phyloP scores from a whole-genome alignment of 2,888 invertebrate genomes.

The Biston stratarius region DNA sequence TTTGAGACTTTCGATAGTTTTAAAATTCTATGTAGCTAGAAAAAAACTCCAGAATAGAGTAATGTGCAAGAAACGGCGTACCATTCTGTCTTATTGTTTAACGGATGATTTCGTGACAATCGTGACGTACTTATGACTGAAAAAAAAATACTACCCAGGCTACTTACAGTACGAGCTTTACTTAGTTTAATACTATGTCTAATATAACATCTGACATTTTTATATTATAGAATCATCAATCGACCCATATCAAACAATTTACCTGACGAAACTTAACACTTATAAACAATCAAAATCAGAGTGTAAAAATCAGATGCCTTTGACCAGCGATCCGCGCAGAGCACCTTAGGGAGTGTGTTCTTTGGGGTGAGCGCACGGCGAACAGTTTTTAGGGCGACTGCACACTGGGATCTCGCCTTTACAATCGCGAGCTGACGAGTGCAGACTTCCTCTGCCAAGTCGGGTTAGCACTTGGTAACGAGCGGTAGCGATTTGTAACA shows the following conservation, averaged over 20 bases:
- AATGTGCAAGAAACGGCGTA: no score
- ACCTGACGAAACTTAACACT: background rate
- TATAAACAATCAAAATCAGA: slow-evolving; percentile 30
- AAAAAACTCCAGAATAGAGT: no score
- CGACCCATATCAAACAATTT: background rate
- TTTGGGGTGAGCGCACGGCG: slow-evolving; percentile 52
- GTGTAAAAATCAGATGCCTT: slow-evolving; percentile 29
- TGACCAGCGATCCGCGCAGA: slow-evolving; percentile 45
- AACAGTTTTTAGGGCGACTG: slow-evolving; percentile 41
- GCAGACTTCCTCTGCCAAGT: slow-evolving; percentile 65
- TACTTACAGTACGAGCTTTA: no score
- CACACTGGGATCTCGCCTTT: slow-evolving; percentile 67
- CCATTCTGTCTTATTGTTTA: no score
- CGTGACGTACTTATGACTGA: no score
- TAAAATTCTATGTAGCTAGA: no score
- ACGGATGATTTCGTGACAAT: no score
- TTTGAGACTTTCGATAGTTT: no score
- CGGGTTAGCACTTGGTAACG: slow-evolving; percentile 27
- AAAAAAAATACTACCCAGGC: no score
- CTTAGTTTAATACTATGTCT: no score
- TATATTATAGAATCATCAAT: background rate
- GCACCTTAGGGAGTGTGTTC: slow-evolving; percentile 52
- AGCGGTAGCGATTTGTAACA: slow-evolving; percentile 36
- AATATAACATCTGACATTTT: no score
- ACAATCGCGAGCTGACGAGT: slow-evolving; percentile 72